Conservation (phyloP, 2,888 invertebrate species). For the Volucella bombylans region DNA sequence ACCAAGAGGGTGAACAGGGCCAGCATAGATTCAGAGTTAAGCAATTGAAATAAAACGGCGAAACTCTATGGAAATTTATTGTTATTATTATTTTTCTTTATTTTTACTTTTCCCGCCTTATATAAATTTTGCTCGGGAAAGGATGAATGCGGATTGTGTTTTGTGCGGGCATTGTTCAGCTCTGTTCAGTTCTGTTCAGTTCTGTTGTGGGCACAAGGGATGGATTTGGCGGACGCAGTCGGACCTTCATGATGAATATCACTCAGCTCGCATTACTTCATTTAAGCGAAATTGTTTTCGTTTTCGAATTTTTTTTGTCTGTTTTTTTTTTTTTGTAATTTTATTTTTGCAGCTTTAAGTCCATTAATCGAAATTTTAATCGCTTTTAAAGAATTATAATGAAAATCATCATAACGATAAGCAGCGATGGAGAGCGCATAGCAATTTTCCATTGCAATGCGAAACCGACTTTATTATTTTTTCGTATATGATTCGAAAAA, state of each 20-base stretch:
- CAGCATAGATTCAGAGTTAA: conserved; percentile 17
- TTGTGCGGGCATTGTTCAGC: conserved; percentile 15
- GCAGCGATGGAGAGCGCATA: conserved; percentile 34
- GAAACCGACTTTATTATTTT: neutral
- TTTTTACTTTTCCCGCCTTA: neutral
- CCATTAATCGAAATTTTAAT: conserved; percentile 72
- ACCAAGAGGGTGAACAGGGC: conserved; percentile 1
- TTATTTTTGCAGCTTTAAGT: conserved; percentile 53
- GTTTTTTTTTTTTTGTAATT: neutral
- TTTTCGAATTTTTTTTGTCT: conserved; percentile 15
- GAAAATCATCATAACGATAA: conserved; percentile 45
- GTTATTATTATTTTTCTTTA: conserved; percentile 63
- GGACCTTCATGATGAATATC: conserved; percentile 58
- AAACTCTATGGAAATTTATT: conserved; percentile 71
- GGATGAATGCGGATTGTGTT: conserved; percentile 32
- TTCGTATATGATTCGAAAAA: no score
- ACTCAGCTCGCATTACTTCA: conserved; percentile 61
- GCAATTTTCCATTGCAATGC: conserved; percentile 54
- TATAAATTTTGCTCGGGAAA: conserved; percentile 25
- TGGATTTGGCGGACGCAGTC: neutral
- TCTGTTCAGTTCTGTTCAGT: conserved; percentile 45
- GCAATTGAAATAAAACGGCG: conserved; percentile 69
- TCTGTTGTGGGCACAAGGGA: neutral
- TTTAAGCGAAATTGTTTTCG: conserved; percentile 62
- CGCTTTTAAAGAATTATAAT: conserved; percentile 57